Percentiles rank a stretch among this genome's conserved stretches.
phyloP scores from a whole-genome alignment of 2,888 invertebrate genomes.

The Trichopoda pennipes region DNA sequence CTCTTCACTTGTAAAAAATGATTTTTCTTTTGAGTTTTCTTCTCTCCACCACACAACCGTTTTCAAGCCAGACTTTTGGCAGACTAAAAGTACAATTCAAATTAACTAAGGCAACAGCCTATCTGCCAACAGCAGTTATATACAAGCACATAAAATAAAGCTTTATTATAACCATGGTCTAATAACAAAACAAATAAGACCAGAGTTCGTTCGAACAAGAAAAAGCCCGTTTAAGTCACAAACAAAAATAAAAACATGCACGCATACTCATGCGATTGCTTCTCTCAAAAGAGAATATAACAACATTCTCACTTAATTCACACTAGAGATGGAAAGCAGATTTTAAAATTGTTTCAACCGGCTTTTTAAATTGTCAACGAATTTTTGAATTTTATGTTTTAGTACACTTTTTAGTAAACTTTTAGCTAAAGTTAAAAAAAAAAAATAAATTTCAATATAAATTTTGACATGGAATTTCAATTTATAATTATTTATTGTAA shows the following conservation, averaged over 20 bases:
- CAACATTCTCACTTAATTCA: slow-evolving; percentile 2
- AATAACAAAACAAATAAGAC: slow-evolving; percentile 60
- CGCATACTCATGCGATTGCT: not conserved
- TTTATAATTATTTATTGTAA: no score
- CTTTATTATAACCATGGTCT: slow-evolving; percentile 64
- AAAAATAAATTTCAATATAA: no score
- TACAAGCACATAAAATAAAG: slow-evolving; percentile 7
- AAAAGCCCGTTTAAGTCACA: slow-evolving; percentile 55
- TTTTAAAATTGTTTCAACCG: no score
- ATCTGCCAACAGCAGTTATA: slow-evolving; percentile 15
- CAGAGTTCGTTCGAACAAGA: slow-evolving; percentile 56
- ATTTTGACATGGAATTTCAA: no score
- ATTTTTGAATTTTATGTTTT: no score
- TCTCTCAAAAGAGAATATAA: not conserved
- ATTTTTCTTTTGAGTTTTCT: slow-evolving; percentile 4
- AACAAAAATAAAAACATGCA: slow-evolving; percentile 6
- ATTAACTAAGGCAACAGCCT: slow-evolving; percentile 59
- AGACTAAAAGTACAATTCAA: slow-evolving; percentile 74
- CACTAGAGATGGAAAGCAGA: not conserved
- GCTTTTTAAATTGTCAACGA: no score
- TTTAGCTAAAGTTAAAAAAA: no score
- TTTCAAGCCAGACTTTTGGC: slow-evolving; percentile 76
- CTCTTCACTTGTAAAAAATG: slow-evolving; percentile 50
- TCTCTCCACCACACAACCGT: slow-evolving; percentile 73
- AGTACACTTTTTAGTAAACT: no score